Evolutionary conservation across 2,113 vertebrate species (phyloP).

Genomic region (Axis porcinus): DNA sequence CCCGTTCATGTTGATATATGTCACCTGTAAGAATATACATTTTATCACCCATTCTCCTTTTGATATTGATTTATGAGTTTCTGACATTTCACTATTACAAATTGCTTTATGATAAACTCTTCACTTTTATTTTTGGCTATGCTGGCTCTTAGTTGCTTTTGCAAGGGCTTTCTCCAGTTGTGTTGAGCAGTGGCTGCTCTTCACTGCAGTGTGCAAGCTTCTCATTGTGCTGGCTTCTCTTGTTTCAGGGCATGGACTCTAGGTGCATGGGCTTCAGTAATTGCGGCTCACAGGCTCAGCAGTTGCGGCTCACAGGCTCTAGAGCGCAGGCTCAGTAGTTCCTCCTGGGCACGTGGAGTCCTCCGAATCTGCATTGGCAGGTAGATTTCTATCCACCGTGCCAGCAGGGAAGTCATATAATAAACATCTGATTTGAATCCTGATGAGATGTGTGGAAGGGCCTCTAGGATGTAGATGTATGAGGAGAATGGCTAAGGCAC

Average conservation of each 20-base stretch:
- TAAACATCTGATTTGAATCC: neutral
- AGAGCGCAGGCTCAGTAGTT: neutral
- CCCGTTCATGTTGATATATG: neutral
- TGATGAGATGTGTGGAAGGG: neutral
- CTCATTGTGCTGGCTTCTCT: neutral
- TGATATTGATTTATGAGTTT: neutral
- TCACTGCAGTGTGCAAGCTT: neutral
- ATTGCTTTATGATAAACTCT: neutral
- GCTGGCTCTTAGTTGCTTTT: neutral
- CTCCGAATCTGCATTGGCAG: neutral
- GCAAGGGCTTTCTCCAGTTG: neutral
- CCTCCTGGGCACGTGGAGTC: neutral
- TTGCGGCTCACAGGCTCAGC: accelerated
- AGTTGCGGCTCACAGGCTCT: neutral
- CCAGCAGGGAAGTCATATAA: neutral
- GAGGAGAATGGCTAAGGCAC: neutral
- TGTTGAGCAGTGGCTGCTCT: neutral
- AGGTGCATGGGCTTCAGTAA: neutral
- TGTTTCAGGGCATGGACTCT: neutral
- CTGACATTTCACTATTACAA: neutral
- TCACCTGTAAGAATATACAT: neutral
- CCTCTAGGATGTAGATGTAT: neutral
- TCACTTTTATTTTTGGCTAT: neutral
- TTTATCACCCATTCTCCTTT: neutral
- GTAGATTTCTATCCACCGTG: neutral